Evolutionary conservation across 2,113 vertebrate species (phyloP).

Genomic region (Cynopterus brachyotis): DNA sequence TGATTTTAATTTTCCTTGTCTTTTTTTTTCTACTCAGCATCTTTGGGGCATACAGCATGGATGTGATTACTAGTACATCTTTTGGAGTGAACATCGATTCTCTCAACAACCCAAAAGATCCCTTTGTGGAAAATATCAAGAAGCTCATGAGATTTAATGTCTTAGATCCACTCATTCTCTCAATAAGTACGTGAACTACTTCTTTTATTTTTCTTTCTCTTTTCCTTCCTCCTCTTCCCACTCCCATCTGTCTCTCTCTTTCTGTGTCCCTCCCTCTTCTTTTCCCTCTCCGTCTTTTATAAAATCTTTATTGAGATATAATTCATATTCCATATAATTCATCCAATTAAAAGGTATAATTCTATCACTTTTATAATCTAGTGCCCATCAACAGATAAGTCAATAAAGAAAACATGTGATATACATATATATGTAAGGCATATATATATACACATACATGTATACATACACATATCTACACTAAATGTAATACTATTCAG

Average conservation of each 20-base stretch:
- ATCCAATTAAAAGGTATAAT: not conserved
- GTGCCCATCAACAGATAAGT: not conserved
- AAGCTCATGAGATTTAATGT: slow-evolving; percentile 84
- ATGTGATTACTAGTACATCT: slow-evolving; percentile 87
- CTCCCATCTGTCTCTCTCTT: not conserved
- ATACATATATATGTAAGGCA: too few relatives aligned
- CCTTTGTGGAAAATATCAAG: slow-evolving; percentile 87
- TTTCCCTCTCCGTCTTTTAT: not conserved
- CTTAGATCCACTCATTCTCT: slow-evolving; percentile 74
- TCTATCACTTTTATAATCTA: not conserved
- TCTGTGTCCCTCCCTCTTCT: not conserved
- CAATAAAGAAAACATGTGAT: not conserved
- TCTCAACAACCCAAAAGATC: slow-evolving; percentile 89
- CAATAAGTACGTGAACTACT: slow-evolving; percentile 72
- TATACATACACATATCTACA: too few relatives aligned
- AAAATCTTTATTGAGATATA: not conserved
- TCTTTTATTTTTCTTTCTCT: not conserved
- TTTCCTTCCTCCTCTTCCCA: too few relatives aligned
- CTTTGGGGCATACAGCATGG: slow-evolving; percentile 92
- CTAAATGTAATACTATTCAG: not conserved
- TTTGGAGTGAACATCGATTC: slow-evolving; percentile 92
- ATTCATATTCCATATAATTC: not conserved
- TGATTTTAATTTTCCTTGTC: not conserved
- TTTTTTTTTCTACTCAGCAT: slow-evolving; percentile 79
- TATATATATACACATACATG: not conserved